These are phyloP conservation scores for Engystomops pustulosus DNA, from an alignment of 2,113 vertebrate genomes.

Conservation along the genomic window DNA sequence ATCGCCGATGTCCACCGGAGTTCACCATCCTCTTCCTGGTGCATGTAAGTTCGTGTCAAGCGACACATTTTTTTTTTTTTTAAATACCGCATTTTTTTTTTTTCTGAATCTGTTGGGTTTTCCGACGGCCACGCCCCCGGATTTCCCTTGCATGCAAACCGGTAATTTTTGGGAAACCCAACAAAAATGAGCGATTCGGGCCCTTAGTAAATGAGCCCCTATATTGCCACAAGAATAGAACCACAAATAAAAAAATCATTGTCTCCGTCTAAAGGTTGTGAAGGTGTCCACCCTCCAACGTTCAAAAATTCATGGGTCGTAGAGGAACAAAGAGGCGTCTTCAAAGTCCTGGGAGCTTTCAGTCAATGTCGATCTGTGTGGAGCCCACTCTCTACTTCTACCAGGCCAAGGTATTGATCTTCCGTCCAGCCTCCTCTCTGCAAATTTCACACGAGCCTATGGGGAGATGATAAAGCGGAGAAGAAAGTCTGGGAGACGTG, in stretches of 20 bases:
- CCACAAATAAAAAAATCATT: background rate
- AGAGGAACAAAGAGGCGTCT: background rate
- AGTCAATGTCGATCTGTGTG: background rate
- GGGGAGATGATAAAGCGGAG: conserved; percentile 28
- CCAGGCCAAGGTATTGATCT: conserved; percentile 17
- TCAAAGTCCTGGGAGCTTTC: background rate
- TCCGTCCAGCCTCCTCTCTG: background rate
- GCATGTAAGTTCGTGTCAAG: too few relatives aligned
- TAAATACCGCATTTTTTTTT: too few relatives aligned
- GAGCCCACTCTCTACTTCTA: background rate
- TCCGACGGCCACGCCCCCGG: too few relatives aligned
- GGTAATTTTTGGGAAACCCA: too few relatives aligned
- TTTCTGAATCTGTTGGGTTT: too few relatives aligned
- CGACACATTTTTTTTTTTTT: too few relatives aligned
- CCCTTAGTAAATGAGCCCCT: too few relatives aligned
- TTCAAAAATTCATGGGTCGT: too few relatives aligned
- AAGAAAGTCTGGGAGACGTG: background rate
- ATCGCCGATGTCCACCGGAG: too few relatives aligned
- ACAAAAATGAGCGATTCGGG: too few relatives aligned
- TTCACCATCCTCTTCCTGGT: too few relatives aligned
- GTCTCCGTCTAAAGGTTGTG: background rate
- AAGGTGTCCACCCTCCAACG: background rate
- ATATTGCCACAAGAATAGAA: background rate
- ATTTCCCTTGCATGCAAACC: too few relatives aligned
- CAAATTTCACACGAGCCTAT: conserved; percentile 18